Evolutionary conservation across 37 sponge, comb jelly and placozoan species (phyloP).

Genomic region (Theonella swinhoei): DNA sequence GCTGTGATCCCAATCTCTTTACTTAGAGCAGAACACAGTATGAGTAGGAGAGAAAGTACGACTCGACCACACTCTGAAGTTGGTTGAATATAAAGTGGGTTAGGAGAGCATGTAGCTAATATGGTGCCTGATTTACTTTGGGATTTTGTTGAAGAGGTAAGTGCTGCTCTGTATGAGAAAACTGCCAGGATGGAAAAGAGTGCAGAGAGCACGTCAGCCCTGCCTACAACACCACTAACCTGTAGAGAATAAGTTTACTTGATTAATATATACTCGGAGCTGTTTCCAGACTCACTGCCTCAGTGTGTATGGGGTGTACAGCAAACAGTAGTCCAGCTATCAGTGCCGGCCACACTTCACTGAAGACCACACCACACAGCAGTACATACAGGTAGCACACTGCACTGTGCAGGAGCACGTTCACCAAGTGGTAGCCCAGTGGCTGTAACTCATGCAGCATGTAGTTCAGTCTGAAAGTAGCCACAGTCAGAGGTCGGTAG

Average conservation of each 20-base stretch:
- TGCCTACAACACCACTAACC: constrained; percentile 88
- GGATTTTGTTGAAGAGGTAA: no score
- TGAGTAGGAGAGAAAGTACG: constrained; percentile 5
- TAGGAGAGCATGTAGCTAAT: background rate
- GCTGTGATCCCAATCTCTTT: constrained; percentile 91
- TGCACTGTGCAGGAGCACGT: constrained; percentile 72
- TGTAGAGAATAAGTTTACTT: constrained; percentile 8
- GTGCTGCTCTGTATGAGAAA: constrained; percentile 52
- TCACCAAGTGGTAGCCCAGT: constrained; percentile 83
- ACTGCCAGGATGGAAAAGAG: constrained; percentile 73
- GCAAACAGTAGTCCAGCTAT: constrained; percentile 67
- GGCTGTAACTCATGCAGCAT: constrained; percentile 67
- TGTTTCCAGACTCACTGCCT: constrained; percentile 27
- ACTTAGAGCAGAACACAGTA: constrained; percentile 69
- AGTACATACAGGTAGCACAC: constrained; percentile 67
- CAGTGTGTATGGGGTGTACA: constrained; percentile 52
- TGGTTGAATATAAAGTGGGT: background rate
- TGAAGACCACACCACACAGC: constrained; percentile 42
- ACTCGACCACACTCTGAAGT: constrained; percentile 3
- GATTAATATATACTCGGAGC: background rate
- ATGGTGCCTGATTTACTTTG: constrained; percentile 14
- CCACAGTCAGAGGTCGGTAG: constrained; percentile 86
- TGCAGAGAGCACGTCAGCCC: constrained; percentile 84
- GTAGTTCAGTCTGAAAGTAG: constrained; percentile 79
- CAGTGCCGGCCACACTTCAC: constrained; percentile 35